Evolutionary conservation across 2,797 vertebrate species (phyloP).

Genomic region (Neostethus bicornis): DNA sequence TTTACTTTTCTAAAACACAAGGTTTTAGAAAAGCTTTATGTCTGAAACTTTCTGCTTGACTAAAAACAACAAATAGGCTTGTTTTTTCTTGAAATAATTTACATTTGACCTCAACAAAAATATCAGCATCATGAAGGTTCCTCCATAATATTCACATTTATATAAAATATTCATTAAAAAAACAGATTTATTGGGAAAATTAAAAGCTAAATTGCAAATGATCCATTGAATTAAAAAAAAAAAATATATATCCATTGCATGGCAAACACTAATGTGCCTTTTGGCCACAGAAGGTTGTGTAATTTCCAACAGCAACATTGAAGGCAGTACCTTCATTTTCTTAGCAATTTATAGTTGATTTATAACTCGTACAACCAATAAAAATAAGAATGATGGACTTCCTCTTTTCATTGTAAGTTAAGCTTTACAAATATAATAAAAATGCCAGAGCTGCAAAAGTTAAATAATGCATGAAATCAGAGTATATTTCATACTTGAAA

Average conservation of each 20-base stretch:
- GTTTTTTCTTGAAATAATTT: too few species aligned
- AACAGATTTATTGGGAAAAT: background rate
- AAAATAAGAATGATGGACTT: background rate
- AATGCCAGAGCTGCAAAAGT: too few species aligned
- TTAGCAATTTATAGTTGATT: background rate
- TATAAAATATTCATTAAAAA: background rate
- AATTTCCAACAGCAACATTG: background rate
- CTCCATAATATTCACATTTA: background rate
- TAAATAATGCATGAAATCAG: background rate
- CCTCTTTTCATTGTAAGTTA: too few species aligned
- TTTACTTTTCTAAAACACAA: background rate
- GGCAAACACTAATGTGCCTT: too few species aligned
- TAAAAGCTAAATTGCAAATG: too few species aligned
- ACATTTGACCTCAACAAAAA: conserved; percentile 2
- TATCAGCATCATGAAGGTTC: background rate
- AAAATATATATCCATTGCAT: too few species aligned
- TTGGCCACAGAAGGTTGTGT: too few species aligned
- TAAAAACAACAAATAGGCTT: too few species aligned
- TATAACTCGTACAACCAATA: background rate
- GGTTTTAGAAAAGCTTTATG: too few species aligned
- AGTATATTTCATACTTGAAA: background rate
- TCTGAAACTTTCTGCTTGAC: too few species aligned
- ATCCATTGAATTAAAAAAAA: too few species aligned
- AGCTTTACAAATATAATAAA: too few species aligned
- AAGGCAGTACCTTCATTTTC: background rate